Conservation (phyloP, 2,888 invertebrate genomes). For the Drosophila mimetica region DNA sequence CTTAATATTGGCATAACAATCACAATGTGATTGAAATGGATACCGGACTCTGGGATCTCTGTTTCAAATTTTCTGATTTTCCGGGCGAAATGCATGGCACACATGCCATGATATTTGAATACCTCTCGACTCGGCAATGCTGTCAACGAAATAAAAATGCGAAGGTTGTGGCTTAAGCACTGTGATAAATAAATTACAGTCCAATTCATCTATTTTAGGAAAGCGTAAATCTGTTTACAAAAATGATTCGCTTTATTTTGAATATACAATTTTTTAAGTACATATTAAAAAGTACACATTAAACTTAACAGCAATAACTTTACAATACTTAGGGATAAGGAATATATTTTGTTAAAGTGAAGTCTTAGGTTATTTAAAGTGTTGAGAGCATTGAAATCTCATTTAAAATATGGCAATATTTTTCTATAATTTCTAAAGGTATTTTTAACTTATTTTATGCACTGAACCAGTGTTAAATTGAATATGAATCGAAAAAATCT, state of each 20-base stretch:
- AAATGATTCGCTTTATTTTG: too few species aligned
- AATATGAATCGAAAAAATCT: not conserved
- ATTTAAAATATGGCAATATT: too few species aligned
- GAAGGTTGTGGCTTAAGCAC: not conserved
- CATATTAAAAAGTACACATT: too few species aligned
- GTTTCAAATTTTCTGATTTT: slow-evolving; percentile 7
- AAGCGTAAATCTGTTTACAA: too few species aligned
- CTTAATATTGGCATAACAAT: slow-evolving; percentile 18
- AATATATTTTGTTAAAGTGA: too few species aligned
- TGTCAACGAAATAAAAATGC: not conserved
- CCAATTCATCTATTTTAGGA: too few species aligned
- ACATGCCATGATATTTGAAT: slow-evolving; percentile 14
- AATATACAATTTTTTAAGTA: too few species aligned
- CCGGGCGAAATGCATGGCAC: slow-evolving; percentile 1
- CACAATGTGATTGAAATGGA: slow-evolving; percentile 22
- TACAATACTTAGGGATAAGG: too few species aligned
- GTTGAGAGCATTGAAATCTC: too few species aligned
- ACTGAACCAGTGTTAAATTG: not conserved
- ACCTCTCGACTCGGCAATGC: not conserved
- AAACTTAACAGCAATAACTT: too few species aligned
- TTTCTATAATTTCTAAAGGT: too few species aligned
- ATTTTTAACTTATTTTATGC: not conserved
- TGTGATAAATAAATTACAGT: not conserved
- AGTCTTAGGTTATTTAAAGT: too few species aligned
- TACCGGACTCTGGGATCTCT: not conserved